A percentile compares a stretch with the other conserved stretches of the same genome.
These are phyloP conservation scores for Tipula vernalis DNA, from an alignment of 2,888 invertebrate species.

Conservation along the genomic window DNA sequence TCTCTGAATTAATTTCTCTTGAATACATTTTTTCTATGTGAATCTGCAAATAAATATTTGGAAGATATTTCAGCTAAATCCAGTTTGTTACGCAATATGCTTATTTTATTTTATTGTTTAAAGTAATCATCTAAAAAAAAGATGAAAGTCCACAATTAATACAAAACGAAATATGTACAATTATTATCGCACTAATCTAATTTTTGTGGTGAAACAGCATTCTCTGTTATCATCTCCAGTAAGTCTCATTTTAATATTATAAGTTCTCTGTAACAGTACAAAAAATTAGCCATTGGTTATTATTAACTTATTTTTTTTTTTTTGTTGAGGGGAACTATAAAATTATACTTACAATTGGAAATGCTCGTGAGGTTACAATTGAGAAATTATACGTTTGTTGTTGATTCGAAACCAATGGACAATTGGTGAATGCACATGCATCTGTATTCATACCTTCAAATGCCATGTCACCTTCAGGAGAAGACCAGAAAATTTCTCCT, in stretches of 20 bases:
- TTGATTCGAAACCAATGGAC: background rate
- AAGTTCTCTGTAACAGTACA: background rate
- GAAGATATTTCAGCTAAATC: no score
- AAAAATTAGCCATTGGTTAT: background rate
- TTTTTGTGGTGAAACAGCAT: background rate
- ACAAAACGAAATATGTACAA: background rate
- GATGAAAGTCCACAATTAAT: background rate
- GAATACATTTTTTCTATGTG: no score
- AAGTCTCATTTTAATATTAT: background rate
- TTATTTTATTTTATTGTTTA: background rate
- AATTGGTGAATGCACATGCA: background rate
- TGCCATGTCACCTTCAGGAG: background rate
- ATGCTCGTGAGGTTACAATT: background rate
- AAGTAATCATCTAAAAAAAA: background rate
- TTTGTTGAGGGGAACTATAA: background rate
- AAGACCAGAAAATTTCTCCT: background rate
- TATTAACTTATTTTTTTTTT: background rate
- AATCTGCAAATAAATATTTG: no score
- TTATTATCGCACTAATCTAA: background rate
- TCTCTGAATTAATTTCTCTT: no score
- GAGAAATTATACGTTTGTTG: background rate
- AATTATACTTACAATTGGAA: background rate
- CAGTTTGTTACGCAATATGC: background rate
- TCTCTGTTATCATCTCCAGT: background rate
- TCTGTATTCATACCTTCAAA: background rate